Percentiles rank a stretch among this genome's conserved stretches.
Evolutionary conservation across 23 tunicate genomes (phyloP).

Genomic region (Ascidia mentula): DNA sequence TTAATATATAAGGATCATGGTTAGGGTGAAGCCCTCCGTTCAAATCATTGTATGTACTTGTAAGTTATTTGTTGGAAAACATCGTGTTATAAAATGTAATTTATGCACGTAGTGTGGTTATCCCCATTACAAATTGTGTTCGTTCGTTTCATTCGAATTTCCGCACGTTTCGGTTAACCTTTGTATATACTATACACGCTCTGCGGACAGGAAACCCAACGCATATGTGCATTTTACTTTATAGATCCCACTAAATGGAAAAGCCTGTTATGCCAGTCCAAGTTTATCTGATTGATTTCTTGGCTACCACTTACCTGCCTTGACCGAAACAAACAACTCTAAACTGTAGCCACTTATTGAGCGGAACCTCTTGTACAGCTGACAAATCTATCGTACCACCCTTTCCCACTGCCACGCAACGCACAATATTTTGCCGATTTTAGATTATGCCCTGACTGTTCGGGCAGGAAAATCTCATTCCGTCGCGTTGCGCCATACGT

Average conservation of each 20-base stretch:
- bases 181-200: too few relatives aligned
- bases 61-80: too few relatives aligned
- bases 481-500: neutral
- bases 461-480: neutral
- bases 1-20: too few relatives aligned
- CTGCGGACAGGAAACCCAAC: too few relatives aligned
- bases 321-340: neutral
- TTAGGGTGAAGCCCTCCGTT: too few relatives aligned
- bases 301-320: neutral
- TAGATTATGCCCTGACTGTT: neutral
- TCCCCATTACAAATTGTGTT: too few relatives aligned
- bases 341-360: neutral
- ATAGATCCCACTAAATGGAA: conserved; percentile 6
- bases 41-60: too few relatives aligned
- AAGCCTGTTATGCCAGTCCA: neutral
- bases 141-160: too few relatives aligned
- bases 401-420: neutral
- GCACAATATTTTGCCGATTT: neutral
- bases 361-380: neutral
- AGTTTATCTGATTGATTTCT: conserved; percentile 2
- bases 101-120: too few relatives aligned
- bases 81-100: too few relatives aligned
- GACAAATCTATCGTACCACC: neutral
- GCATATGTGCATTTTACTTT: too few relatives aligned
- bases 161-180: too few relatives aligned